phyloP scores from a whole-genome alignment of 2,888 invertebrate genomes.

The Panzeria rudis region DNA sequence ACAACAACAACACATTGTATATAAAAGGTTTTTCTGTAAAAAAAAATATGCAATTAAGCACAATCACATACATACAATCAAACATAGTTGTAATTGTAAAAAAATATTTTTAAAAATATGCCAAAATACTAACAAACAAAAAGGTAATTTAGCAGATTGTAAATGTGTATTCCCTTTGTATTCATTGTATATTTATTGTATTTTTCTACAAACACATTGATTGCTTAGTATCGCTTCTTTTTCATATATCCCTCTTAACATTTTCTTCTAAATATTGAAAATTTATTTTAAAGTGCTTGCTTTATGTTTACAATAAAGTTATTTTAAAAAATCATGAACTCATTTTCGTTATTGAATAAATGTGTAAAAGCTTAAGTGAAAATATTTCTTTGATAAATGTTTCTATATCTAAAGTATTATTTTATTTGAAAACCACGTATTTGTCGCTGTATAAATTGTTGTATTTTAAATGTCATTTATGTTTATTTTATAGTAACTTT shows the following conservation, averaged over 20 bases:
- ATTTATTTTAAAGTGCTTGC: conserved; percentile 39
- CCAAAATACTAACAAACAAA: conserved; percentile 9
- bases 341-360: not conserved
- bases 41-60: conserved; percentile 12
- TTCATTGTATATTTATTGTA: not conserved
- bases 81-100: conserved; percentile 9
- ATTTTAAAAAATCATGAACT: not conserved
- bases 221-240: not conserved
- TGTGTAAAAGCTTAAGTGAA: not conserved
- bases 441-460: no score
- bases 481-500: not conserved
- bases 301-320: conserved; percentile 21
- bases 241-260: not conserved
- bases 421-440: not conserved
- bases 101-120: not conserved
- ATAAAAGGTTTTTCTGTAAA: conserved; percentile 17
- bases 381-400: not conserved
- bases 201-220: no score
- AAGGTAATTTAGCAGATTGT: not conserved
- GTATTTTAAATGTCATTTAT: conserved; percentile 18
- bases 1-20: not conserved
- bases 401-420: not conserved
- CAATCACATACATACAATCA: conserved; percentile 20
- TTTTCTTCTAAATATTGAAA: not conserved
- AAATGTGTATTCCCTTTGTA: not conserved